Evolutionary conservation across 2,888 invertebrate species (phyloP).

Genomic region (Sesia bembeciformis): DNA sequence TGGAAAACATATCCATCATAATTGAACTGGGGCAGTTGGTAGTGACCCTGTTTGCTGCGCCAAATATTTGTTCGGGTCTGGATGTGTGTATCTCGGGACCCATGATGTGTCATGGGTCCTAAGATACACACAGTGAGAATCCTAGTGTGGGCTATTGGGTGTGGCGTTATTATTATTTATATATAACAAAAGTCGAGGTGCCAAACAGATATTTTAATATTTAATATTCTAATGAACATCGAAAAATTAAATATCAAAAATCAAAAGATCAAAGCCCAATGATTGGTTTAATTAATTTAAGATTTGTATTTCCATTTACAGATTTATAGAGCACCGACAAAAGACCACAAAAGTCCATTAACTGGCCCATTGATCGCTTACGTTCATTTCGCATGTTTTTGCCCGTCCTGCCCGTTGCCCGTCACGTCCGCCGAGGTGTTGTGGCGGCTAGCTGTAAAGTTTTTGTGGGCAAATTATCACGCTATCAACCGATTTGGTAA

Average conservation of each 20-base stretch:
- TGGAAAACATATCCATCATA: too few species aligned
- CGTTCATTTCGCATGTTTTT: background rate
- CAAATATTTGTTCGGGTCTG: too few species aligned
- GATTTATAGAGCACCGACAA: background rate
- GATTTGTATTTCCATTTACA: background rate
- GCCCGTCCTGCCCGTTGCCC: background rate
- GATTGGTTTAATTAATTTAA: background rate
- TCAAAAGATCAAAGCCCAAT: background rate
- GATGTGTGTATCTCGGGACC: too few species aligned
- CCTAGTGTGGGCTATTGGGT: too few species aligned
- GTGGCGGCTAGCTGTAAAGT: background rate
- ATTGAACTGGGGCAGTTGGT: too few species aligned
- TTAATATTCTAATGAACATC: background rate
- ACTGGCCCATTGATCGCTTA: background rate
- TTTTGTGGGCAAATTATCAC: conserved; percentile 4
- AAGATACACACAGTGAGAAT: too few species aligned
- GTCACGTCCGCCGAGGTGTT: background rate
- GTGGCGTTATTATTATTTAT: too few species aligned
- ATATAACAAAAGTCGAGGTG: background rate
- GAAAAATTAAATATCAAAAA: background rate
- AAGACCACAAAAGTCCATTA: background rate
- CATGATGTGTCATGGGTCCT: too few species aligned
- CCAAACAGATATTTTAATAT: background rate
- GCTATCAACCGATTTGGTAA: conserved; percentile 2
- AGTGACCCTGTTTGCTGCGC: too few species aligned